These are phyloP conservation scores for Napeogenes sylphis DNA, from an alignment of 2,888 invertebrate genomes.

Conservation along the genomic window DNA sequence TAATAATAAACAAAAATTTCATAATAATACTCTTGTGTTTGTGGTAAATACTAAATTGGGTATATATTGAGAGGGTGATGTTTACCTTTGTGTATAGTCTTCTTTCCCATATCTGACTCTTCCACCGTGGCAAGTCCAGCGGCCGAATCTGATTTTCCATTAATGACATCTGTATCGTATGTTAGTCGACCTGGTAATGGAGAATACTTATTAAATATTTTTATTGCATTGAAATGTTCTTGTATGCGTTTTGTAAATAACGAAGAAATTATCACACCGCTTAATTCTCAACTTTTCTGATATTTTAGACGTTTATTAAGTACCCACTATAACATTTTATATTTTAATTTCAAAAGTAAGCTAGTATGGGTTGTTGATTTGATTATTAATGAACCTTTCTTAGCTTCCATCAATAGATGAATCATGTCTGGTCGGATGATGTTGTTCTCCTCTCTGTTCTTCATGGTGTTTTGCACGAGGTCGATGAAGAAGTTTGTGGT, in stretches of 20 bases:
- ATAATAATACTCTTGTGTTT: no score
- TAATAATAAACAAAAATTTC: no score
- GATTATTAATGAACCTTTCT: slow-evolving; percentile 45
- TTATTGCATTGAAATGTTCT: no score
- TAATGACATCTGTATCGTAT: slow-evolving; percentile 37
- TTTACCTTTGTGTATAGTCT: slow-evolving; percentile 14
- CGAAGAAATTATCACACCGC: no score
- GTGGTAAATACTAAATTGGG: no score
- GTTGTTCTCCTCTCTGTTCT: slow-evolving; percentile 49
- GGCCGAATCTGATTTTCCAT: slow-evolving; percentile 30
- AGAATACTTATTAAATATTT: no score
- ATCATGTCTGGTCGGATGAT: slow-evolving; percentile 70
- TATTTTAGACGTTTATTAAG: no score
- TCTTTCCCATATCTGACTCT: slow-evolving; percentile 40
- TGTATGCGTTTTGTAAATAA: no score
- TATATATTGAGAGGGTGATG: no score
- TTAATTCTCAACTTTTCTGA: no score
- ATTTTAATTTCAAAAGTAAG: neutral
- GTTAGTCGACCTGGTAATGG: slow-evolving; percentile 39
- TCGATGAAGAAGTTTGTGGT: slow-evolving; percentile 52
- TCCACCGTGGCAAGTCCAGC: slow-evolving; percentile 56
- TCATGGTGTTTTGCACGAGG: slow-evolving; percentile 53
- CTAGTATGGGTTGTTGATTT: neutral
- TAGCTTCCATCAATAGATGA: slow-evolving; percentile 71
- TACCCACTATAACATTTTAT: neutral